These are phyloP conservation scores for Stichodactyla helianthus DNA, from an alignment of 64 coral and sea anemone genomes.

Conservation along the genomic window DNA sequence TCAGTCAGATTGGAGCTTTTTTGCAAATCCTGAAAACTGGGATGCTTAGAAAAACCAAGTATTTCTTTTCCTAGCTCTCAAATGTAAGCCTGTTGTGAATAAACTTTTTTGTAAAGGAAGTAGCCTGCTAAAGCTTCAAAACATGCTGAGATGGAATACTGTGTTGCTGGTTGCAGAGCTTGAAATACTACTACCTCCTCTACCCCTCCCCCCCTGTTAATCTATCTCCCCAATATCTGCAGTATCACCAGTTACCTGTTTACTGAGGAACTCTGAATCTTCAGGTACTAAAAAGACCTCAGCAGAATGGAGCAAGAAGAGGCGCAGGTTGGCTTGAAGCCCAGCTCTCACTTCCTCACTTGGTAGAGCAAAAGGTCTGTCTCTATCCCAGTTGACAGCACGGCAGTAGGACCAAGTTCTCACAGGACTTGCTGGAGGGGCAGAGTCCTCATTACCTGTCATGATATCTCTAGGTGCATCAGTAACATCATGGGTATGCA, in stretches of 20 bases:
- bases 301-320: conserved; percentile 83
- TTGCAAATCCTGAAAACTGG: too few relatives aligned
- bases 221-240: too few relatives aligned
- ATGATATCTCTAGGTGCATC: conserved; percentile 26
- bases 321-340: conserved; percentile 81
- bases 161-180: too few relatives aligned
- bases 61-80: too few relatives aligned
- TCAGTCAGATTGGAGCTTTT: too few relatives aligned
- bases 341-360: conserved; percentile 90
- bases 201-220: too few relatives aligned
- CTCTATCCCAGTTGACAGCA: conserved; percentile 47
- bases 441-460: conserved; percentile 21
- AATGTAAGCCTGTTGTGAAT: too few relatives aligned
- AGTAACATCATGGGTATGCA: conserved; percentile 14
- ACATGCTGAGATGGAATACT: too few relatives aligned
- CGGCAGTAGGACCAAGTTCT: conserved; percentile 65
- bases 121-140: too few relatives aligned
- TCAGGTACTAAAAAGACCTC: conserved; percentile 79
- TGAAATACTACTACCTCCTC: too few relatives aligned
- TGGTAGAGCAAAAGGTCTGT: conserved; percentile 40
- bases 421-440: conserved; percentile 44
- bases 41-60: too few relatives aligned
- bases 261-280: conserved; percentile 37
- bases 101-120: too few relatives aligned
- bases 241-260: conserved; percentile 55